Base-by-base conservation (phyloP, 2,797 vertebrate species). In the Eulemur mongoz region DNA sequence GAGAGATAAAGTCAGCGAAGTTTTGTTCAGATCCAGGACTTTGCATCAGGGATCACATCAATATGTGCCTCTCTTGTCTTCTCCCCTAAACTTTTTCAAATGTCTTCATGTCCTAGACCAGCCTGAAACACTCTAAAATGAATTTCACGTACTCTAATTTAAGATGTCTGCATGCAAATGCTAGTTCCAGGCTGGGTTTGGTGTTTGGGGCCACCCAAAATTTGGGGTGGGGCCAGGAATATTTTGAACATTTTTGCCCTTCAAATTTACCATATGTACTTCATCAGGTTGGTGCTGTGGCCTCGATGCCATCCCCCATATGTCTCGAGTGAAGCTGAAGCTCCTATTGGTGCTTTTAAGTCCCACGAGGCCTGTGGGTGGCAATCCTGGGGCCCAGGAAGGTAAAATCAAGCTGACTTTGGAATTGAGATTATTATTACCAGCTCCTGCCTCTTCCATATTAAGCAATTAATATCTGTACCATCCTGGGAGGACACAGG, bases 391-490 rank as follows among this genome's bases (percentile, higher is more conserved):
- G 91, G 78, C 80, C 87, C 72, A 72, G 18, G 86, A 96, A 98
- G 97, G 95, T 97, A 73, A 94, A 97, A 92, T 63, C 83, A 97
- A 94, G 94, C 92, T 13, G 90, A 75, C 92, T 93, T 89, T 87
- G 89, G 96, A 96, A 93, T 9, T 73, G 84, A 96, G 63, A 45
- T 96, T 98, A 97, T 98, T 97, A 89, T 81, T 96, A 90, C 96
- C 96, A 98, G 96, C 78, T 90, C 78, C 78, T 78, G 93, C 73
- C 84, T 94, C 96, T 92, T 97, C 92, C 94, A 93, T 93, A 96
- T 94, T 95, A 97, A 97, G 94, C 85, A 97, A 96, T 97, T 97
- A 98, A 91, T 97, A 93, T 96, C 93, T 96, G 92, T 98, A 92
- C 96, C 94, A 95, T 98, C 96, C 85, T 89, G 43, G 30, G 81